Base-by-base conservation (phyloP, 2,797 vertebrate genomes). In the Synanceia verrucosa region DNA sequence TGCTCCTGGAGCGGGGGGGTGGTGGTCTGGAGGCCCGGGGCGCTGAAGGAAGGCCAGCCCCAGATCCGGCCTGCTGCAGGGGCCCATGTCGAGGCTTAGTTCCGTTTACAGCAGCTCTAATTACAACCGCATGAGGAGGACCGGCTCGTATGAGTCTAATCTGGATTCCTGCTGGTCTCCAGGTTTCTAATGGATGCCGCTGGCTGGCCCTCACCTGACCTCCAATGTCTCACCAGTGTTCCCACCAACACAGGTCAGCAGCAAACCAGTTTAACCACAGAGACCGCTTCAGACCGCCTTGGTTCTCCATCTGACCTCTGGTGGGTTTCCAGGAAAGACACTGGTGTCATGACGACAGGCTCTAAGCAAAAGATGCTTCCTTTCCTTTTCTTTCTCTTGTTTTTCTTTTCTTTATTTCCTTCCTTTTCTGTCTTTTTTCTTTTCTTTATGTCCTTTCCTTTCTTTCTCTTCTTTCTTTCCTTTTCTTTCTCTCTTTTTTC, bases 121-220 rank as follows among this genome's bases (percentile, higher is more conserved):
- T 93, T 94, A 92, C 93, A 92, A 91, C 91, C 88, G 82, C 91
- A 93, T 91, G 93, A 93, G 87, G 73, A 83, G 78, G 75, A 86
- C 83, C 79, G 83, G 84, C 81, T 91, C 86, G 88, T 88, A 92
- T 89, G 83, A 89, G 74, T 77, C 76, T 79, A 84, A 91, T 88
- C 85, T 81, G 82, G 70, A 86, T 90, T 91, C 83, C 85, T 84
- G 88, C 86, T 92, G 88, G 64, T 83, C 87, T 88, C 84, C 51
- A 70, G 57, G 87, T 89, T 91, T 90, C 89, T 80, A 85, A 92
- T 87, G 81, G 85, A 91, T 89, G 83, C 88, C 87, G 85, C 48
- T 74, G 80, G 58, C 76, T 82, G 84, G 60, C 84, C 89, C 76
- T 66, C 13, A 2, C 14, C 62, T 88, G 87, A 89, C 77, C 89